Conservation (phyloP, 2,888 invertebrate species). For the Brachypterus glaber region DNA sequence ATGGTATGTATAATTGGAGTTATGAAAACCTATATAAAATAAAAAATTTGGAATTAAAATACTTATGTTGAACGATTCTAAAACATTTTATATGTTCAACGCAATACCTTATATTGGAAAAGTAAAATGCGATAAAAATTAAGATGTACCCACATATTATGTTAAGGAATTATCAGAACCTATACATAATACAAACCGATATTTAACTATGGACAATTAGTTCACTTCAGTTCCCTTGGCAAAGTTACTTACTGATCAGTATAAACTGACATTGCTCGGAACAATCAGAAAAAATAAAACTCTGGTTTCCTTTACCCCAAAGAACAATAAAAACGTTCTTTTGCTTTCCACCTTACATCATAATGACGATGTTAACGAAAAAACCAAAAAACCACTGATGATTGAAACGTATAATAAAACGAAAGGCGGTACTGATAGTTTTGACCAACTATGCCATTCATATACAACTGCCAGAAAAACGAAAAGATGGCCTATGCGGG, state of each 20-base stretch:
- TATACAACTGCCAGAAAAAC: constrained; percentile 22
- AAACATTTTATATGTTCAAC: not conserved
- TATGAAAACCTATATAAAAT: too few relatives aligned
- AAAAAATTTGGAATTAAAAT: too few relatives aligned
- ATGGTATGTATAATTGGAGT: too few relatives aligned
- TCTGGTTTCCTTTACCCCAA: constrained; percentile 21
- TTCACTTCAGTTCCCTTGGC: not conserved
- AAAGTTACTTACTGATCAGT: not conserved
- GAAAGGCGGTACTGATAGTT: constrained; percentile 12
- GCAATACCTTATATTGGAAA: not conserved
- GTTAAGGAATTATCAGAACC: not conserved
- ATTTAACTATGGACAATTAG: not conserved
- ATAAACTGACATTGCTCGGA: not conserved
- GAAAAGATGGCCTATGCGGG: constrained; percentile 22
- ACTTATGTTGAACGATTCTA: too few relatives aligned
- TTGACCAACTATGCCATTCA: constrained; percentile 14
- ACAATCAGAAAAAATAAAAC: constrained; percentile 1
- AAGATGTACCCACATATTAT: not conserved
- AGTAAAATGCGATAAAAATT: not conserved
- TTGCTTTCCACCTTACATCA: constrained; percentile 20
- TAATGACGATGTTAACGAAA: constrained; percentile 19
- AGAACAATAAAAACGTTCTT: constrained; percentile 22
- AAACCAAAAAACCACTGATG: constrained; percentile 18
- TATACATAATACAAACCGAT: not conserved
- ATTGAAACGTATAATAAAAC: constrained; percentile 13